Base-by-base conservation (phyloP, 64 coral and sea anemone genomes). In the Hydrozoanthus tunicans region DNA sequence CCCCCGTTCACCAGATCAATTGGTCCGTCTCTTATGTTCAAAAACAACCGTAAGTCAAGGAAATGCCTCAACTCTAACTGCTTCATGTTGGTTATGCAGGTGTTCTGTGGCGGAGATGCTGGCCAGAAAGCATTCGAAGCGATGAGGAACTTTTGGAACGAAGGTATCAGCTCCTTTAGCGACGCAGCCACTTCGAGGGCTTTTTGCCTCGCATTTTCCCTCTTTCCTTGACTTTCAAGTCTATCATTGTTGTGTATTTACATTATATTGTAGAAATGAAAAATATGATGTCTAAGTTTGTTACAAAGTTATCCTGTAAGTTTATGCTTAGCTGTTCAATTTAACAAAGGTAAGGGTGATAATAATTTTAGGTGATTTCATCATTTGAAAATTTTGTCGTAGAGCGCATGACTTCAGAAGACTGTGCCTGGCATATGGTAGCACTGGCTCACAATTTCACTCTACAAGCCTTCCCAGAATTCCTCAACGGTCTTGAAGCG, bases 371-470 rank as follows among this genome's bases (percentile, higher is more conserved):
- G 56, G 20, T n/a, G 3, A 65, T 78, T 25, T 25, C 54, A 7
- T n/a, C 8, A 23, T 53, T 15, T 64, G 26, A 52, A 24, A 65
- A 12, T 93, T 76, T 53, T 70, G 54, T 89, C 52, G 32, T 53
- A 99, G 97, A 92, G n/a, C 91, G 56, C 62, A 81, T 73, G 59
- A 55, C 69, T 4, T 77, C 85, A 4, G 64, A 60, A 11, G 82
- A 89, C 13, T 91, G 81, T 43, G 72, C 93, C 6, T 99, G 94
- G 97, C 92, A 90, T 70, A 70, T 99, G 57, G 92, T 99, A 66
- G 94, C 94, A 4, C 92, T 93, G 64, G 92, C 97, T 56, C 97
- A 96, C 66, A 99, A 99, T 81, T 99, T 99, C 52, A 99, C 97
- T 24, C 20, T 95, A 17, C 92, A 95, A 78, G 75, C 89, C 3